phyloP scores from a whole-genome alignment of 2,797 vertebrate genomes.

The Aphelocoma californica region DNA sequence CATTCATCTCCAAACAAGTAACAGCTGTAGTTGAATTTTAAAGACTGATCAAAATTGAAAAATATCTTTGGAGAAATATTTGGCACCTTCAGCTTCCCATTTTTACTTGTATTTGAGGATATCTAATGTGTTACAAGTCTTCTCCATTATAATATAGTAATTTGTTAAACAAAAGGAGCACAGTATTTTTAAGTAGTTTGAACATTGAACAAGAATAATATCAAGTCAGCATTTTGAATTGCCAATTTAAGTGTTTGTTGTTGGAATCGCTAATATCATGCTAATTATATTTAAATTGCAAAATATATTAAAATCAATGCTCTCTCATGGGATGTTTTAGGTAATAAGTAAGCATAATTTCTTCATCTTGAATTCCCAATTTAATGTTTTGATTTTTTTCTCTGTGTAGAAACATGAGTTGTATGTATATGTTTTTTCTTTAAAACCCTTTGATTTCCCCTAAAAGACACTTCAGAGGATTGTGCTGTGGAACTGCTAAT shows the following conservation, averaged over 20 bases:
- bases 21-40: background rate
- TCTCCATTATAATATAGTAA: background rate
- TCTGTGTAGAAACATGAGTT: background rate
- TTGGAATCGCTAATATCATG: slow-evolving; percentile 32
- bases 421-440: background rate
- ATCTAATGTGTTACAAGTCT: background rate
- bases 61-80: background rate
- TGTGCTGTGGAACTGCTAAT: background rate
- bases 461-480: background rate
- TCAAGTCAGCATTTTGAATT: slow-evolving; percentile 19
- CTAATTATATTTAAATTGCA: slow-evolving; percentile 63
- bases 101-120: background rate
- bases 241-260: slow-evolving; percentile 31
- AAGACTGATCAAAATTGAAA: background rate
- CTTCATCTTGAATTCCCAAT: slow-evolving; percentile 22
- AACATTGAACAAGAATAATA: background rate
- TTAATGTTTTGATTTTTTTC: background rate
- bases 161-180: background rate
- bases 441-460: background rate
- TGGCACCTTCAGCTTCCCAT: background rate
- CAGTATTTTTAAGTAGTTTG: background rate
- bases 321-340: slow-evolving; percentile 28
- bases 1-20: background rate
- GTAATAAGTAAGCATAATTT: slow-evolving; percentile 47
- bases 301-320: slow-evolving; percentile 43